Conservation (phyloP, 2,113 vertebrate genomes). For the Mormyrus lacerda region DNA sequence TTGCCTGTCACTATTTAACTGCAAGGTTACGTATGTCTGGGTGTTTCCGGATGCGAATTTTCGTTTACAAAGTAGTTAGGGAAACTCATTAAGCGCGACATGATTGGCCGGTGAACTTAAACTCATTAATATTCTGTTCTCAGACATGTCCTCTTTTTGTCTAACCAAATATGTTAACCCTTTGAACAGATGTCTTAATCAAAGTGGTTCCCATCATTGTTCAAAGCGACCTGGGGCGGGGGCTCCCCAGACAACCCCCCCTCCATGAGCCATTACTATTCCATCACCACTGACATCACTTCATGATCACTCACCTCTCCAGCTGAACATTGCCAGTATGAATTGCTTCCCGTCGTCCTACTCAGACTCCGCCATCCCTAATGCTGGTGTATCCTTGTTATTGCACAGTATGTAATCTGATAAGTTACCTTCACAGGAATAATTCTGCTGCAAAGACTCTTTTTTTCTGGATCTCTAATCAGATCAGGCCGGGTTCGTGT, state of each 20-base stretch:
- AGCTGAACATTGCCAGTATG: background rate
- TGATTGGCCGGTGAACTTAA: no score
- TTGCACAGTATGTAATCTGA: background rate
- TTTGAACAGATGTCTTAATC: background rate
- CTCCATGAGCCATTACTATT: background rate
- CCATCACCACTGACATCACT: background rate
- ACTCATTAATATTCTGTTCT: no score
- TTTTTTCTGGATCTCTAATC: background rate
- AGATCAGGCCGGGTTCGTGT: background rate
- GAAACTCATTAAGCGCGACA: no score
- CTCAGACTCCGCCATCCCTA: background rate
- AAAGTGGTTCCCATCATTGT: background rate
- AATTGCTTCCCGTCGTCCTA: background rate
- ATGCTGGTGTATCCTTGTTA: background rate
- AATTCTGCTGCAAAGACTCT: background rate
- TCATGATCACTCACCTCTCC: background rate
- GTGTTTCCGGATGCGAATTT: no score
- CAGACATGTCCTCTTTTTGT: no score
- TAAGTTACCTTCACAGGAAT: background rate
- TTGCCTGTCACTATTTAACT: no score
- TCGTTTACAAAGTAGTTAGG: no score
- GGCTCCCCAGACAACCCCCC: background rate
- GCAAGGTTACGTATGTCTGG: no score
- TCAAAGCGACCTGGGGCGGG: background rate
- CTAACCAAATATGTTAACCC: no score